Evolutionary conservation across 2,113 vertebrate genomes (phyloP).

Genomic region (Macquaria australasica): DNA sequence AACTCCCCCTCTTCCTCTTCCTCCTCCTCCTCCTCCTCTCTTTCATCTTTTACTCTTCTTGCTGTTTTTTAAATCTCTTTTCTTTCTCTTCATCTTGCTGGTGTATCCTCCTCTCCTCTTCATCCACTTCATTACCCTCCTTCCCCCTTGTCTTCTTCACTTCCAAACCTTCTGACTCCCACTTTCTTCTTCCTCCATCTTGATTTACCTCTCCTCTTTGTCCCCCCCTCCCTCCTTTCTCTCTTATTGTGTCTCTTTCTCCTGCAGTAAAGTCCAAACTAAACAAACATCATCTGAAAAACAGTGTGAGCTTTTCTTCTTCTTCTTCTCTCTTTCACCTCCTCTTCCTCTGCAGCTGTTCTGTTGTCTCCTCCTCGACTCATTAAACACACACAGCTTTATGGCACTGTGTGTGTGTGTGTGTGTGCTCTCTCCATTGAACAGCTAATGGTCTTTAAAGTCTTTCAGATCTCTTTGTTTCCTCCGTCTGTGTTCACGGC

Average conservation of each 20-base stretch:
- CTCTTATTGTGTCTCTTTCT: too few relatives aligned
- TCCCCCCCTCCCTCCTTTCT: too few relatives aligned
- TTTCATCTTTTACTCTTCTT: neutral
- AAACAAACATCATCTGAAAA: too few relatives aligned
- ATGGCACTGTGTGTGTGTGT: neutral
- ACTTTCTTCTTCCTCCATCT: accelerated
- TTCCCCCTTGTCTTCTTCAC: too few relatives aligned
- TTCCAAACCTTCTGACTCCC: too few relatives aligned
- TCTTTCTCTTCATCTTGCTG: too few relatives aligned
- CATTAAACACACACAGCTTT: constrained; percentile 18
- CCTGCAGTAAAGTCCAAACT: too few relatives aligned
- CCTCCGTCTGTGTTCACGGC: neutral
- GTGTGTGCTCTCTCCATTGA: constrained; percentile 15
- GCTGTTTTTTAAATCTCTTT: too few relatives aligned
- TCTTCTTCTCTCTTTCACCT: neutral
- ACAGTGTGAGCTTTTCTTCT: neutral
- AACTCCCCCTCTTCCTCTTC: neutral
- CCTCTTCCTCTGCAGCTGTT: constrained; percentile 42
- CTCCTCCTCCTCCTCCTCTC: neutral
- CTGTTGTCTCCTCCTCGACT: neutral
- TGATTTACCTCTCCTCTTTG: accelerated
- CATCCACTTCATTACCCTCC: too few relatives aligned
- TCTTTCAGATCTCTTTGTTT: neutral
- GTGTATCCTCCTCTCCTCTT: neutral
- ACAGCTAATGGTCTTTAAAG: constrained; percentile 24